These are phyloP conservation scores for Rhysida immarginata DNA, from an alignment of 1,140 invertebrate species.

Conservation along the genomic window DNA sequence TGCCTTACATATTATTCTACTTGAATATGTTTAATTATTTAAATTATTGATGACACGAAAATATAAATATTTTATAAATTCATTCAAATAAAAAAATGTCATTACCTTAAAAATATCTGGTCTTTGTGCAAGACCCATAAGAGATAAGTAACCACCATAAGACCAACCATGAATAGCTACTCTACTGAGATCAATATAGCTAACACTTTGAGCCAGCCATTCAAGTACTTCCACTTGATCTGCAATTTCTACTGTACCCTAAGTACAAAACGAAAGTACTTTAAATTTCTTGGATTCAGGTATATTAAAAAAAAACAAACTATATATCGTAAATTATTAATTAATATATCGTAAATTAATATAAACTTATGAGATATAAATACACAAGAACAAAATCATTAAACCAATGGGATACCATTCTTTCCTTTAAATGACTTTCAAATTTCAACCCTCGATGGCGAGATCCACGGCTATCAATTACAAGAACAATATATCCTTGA, in stretches of 20 bases:
- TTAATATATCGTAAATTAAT: neutral
- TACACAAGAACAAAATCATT: too few relatives aligned
- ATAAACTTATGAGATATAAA: slow-evolving; percentile 2
- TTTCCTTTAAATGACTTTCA: slow-evolving; percentile 70
- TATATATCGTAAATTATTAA: neutral
- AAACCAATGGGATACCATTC: slow-evolving; percentile 63
- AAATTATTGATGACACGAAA: too few relatives aligned
- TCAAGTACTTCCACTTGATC: slow-evolving; percentile 92
- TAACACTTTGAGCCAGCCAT: slow-evolving; percentile 63
- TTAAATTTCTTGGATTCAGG: neutral
- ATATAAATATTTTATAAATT: too few relatives aligned
- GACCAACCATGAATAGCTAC: slow-evolving; percentile 97
- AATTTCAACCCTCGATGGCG: slow-evolving; percentile 79
- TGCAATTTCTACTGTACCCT: slow-evolving; percentile 82
- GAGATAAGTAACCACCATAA: slow-evolving; percentile 58
- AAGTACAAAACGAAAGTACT: slow-evolving; percentile 12
- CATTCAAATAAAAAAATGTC: too few relatives aligned
- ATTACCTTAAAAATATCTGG: slow-evolving; percentile 36
- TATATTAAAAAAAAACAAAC: neutral
- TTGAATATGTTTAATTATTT: too few relatives aligned
- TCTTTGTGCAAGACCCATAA: slow-evolving; percentile 34
- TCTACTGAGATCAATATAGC: slow-evolving; percentile 78
- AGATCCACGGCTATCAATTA: slow-evolving; percentile 88
- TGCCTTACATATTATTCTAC: too few relatives aligned
- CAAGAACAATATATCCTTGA: slow-evolving; percentile 90